Base-by-base conservation (phyloP, 2,113 vertebrate genomes). In the Corythoichthys haematopterus region DNA sequence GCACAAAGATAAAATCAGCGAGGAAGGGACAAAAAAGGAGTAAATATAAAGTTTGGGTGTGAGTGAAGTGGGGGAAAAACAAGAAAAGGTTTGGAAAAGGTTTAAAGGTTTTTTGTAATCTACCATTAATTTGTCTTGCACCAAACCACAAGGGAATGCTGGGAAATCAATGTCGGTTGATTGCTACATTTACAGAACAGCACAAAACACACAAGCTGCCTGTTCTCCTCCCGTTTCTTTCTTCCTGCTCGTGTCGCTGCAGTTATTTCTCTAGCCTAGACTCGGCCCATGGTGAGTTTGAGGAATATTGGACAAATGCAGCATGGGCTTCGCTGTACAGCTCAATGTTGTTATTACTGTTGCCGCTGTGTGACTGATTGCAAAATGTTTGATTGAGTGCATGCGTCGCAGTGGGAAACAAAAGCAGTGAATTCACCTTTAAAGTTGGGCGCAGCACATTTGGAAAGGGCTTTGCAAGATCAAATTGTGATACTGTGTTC, bases 121-220 rank as follows among this genome's bases (percentile, higher is more conserved):
- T 82, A 71, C 68, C 72, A 82, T 84, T 88, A 80, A 85, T 87
- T 88, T 87, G 70, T 70, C 74, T 71, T 65, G 70, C 14, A 46
- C 68, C 72, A 76, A 83, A 75, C 68, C 82, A 84, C 84, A 68
- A 77, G 84, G 75, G 88, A 68, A 88, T 76, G 69, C 62, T 77
- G 51, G 77, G 78, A 86, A 85, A 89, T 89, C 88, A 81, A 88
- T 88, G 76, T 64, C 12, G 52, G 68, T 67, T 87, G 83, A 89
- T 85, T 89, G 81, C 83, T 80, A 83, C 83, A 83, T 81, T 85
- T 78, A 80, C 79, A 79, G 69, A 79, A 64, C 35, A 76, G 73
- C 78, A 81, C 75, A 85, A 88, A 83, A 84, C 70, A 84, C 66
- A 79, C 63, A 80, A 80, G 75, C 20, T 52, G 37, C 40, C 16